These are phyloP conservation scores for Rhagonycha lutea DNA, from an alignment of 2,888 invertebrate genomes.

Conservation along the genomic window DNA sequence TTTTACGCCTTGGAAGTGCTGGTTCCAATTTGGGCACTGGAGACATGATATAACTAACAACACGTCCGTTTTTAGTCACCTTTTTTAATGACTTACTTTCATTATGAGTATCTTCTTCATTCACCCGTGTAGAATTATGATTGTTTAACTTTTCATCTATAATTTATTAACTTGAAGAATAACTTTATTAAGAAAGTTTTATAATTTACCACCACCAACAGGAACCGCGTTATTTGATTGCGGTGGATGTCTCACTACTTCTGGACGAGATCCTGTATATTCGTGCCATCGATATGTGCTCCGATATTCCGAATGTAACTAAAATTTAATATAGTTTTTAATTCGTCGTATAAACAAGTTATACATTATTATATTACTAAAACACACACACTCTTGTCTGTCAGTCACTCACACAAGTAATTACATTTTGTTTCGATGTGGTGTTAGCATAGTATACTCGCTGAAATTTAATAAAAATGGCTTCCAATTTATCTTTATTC, in stretches of 20 bases:
- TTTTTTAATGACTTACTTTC: constrained; percentile 45
- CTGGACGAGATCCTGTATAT: constrained; percentile 78
- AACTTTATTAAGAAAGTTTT: neutral
- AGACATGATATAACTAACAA: constrained; percentile 43
- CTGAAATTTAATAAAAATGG: neutral
- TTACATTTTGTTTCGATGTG: neutral
- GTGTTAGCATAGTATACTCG: neutral
- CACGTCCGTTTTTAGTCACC: constrained; percentile 38
- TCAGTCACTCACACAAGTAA: too few relatives aligned
- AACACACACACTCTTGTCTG: neutral
- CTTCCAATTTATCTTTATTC: neutral
- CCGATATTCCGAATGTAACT: constrained; percentile 93
- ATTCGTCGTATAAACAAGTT: too few relatives aligned
- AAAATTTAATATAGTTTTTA: constrained; percentile 45
- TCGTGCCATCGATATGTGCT: constrained; percentile 96
- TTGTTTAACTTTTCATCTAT: constrained; percentile 47
- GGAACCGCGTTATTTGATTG: constrained; percentile 54
- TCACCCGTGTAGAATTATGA: constrained; percentile 42
- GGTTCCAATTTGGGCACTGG: constrained; percentile 70
- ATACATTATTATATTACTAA: neutral
- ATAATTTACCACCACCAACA: neutral
- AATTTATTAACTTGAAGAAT: constrained; percentile 12
- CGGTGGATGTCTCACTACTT: constrained; percentile 69
- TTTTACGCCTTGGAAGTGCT: constrained; percentile 84
- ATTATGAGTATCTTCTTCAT: constrained; percentile 50